Evolutionary conservation across 2,888 invertebrate species (phyloP), one percentile per base, ranked within the genome.

Genomic region (Nematopogon swammerdamellus): DNA sequence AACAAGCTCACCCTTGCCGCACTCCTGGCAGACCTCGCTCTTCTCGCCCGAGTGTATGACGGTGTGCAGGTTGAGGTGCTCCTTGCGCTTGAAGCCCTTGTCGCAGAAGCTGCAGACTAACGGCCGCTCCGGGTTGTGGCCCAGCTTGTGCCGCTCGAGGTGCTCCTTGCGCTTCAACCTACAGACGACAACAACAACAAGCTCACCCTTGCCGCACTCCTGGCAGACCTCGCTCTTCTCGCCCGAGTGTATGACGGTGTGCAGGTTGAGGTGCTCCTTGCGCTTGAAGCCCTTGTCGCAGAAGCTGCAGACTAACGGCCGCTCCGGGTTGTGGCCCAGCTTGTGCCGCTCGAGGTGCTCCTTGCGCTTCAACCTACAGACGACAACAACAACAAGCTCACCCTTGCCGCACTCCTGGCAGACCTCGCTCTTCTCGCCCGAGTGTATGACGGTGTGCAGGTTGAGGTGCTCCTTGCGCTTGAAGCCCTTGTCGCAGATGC

Each of bases 41-140:
- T 91, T 91, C 65, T 89, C 87, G 36, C 91, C 91, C 50, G 90
- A 89, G 73, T 92, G 92, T 65, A 91, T 92, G 58, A 91, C 90
- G 58, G 87, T 87, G 71, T 92, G 92, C 55, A 91, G 81, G 68
- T 90, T 91, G 60, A 92, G 82, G 60, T 92, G 91, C 63, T 92
- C 91, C 65, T 90, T 87, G 51, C 91, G 82, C 25, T 25, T 25
- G 25, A 25, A 91, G 0, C 81, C 88, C 62, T 91, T 91, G 65
- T 85, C 84, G 60, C 91, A 91, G 19, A 88, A 84, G 1, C 84
- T 81, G 63, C 91, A 91, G 1, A 87, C 82, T 57, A 88, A 87
- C 1, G 91, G 90, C 55, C 90, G 68, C 53, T 89, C 87, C 3
- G 89, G 89, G 62, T 87, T 86, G 60, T 91, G 91, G 3, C 89